These are phyloP conservation scores for Liopterus haemorrhoidalis DNA, from an alignment of 2,888 invertebrate genomes.

Conservation along the genomic window DNA sequence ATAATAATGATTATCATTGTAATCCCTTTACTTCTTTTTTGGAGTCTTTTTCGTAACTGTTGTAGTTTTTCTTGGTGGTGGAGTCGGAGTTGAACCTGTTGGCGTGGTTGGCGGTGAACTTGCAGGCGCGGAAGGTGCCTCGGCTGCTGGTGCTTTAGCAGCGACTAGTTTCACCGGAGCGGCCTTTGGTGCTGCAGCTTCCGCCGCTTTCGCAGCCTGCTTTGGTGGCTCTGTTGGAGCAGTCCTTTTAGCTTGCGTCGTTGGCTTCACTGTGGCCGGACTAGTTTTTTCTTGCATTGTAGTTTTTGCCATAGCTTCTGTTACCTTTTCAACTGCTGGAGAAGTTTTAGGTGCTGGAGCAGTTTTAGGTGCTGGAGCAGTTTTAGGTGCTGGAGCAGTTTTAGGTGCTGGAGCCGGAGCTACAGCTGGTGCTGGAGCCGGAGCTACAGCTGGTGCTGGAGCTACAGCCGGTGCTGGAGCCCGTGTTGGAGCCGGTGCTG, in stretches of 20 bases:
- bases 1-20: neutral
- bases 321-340: conserved; percentile 27
- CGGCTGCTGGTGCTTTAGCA: conserved; percentile 9
- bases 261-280: conserved; percentile 13
- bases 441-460: conserved; percentile 12
- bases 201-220: conserved; percentile 19
- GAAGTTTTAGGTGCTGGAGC: conserved; percentile 25
- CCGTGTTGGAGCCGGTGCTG: conserved; percentile 30
- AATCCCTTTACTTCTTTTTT: conserved; percentile 14
- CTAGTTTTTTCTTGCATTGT: conserved; percentile 23
- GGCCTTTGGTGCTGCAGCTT: conserved; percentile 23
- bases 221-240: conserved; percentile 21
- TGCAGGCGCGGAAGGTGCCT: neutral
- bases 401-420: conserved; percentile 10
- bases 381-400: conserved; percentile 6
- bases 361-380: conserved; percentile 25
- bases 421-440: conserved; percentile 6
- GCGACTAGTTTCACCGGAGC: conserved; percentile 26
- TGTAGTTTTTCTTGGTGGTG: conserved; percentile 43
- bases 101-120: too few relatives aligned
- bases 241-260: conserved; percentile 18
- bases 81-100: conserved; percentile 37
- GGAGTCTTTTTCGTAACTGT: conserved; percentile 13
- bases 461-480: conserved; percentile 11
- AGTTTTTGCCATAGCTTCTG: conserved; percentile 18